Evolutionary conservation across 30 jellyfish, hydroid and myxozoan species (phyloP).

Genomic region (Aurelia aurita): DNA sequence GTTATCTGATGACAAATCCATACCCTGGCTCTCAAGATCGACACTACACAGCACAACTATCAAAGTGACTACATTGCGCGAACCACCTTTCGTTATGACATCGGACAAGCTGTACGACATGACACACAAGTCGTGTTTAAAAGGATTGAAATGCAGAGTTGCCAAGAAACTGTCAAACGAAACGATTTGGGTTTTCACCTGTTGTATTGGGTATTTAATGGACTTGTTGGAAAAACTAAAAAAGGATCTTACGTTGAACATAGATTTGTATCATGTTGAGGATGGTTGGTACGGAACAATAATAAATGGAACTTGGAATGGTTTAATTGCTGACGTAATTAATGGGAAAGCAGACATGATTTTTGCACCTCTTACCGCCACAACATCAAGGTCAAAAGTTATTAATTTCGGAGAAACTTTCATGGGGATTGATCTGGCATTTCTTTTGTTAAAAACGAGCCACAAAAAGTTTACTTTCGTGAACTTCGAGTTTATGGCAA

Average conservation of each 20-base stretch:
- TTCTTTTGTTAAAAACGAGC: constrained; percentile 6
- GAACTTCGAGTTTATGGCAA: constrained; percentile 50
- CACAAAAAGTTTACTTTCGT: constrained; percentile 17
- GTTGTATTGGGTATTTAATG: constrained; percentile 88
- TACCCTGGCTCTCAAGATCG: constrained; percentile 28
- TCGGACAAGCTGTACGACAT: neutral
- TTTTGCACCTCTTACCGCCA: constrained; percentile 84
- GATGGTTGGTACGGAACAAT: constrained; percentile 87
- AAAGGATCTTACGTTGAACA: constrained; percentile 28
- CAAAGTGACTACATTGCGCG: constrained; percentile 40
- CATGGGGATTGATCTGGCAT: constrained; percentile 62
- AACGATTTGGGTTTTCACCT: constrained; percentile 62
- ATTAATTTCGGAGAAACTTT: constrained; percentile 81
- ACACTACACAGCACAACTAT: constrained; percentile 21
- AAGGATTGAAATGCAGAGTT: constrained; percentile 52
- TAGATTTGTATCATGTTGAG: constrained; percentile 72
- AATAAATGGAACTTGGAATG: constrained; percentile 65
- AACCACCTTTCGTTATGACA: constrained; percentile 44
- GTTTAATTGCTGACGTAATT: constrained; percentile 84
- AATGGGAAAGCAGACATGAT: constrained; percentile 88
- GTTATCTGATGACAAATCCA: neutral
- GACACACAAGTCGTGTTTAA: constrained; percentile 4
- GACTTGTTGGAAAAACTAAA: constrained; percentile 60
- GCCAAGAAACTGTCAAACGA: neutral
- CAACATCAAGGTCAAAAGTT: constrained; percentile 33